Base-by-base conservation (phyloP, 2,113 vertebrate species). In the Herpetotheres cachinnans region DNA sequence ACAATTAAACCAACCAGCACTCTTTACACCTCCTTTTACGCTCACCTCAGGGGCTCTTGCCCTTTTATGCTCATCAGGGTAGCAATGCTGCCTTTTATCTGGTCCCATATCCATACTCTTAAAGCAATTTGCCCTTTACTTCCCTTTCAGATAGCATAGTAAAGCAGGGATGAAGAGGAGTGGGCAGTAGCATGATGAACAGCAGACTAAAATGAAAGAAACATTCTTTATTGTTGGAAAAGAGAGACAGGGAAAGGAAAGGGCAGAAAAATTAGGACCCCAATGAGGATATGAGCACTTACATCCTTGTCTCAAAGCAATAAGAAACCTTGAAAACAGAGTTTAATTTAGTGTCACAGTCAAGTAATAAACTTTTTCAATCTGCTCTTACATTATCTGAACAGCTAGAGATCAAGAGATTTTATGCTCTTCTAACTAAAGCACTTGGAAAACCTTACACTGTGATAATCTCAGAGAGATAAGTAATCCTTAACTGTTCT, bases 1-100 rank as follows among this genome's bases (percentile, higher is more conserved):
- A 89, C 55, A 88, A 85, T 93, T 66, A 66, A 36, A 74, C 61
- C 55, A 87, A 58, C 55, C 44, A 76, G 34, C 24, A 72, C 42
- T 72, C 88, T 92, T 71, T 79, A 82, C 3, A 80, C 63, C 44
- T 94, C 40, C 77, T 95, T 97, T 97, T 62, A 95, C 86, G 50
- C 40, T 82, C 88, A 72, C 90, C 70, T 96, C 73, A 76, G 87
- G 90, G 69, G 67, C 13, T 72, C 82, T 67, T 97, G 82, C 77
- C 70, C 82, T 95, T 95, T 94, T 71, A 58, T 62, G 11, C 50
- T 89, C 40, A 90, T 47, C 66, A 50, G 79, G 71, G 63, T 50
- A 74, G 29, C 14, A 72, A 25, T 76, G 21, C 18, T 92, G 59
- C 26, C 47, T 96, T 96, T 91, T 87, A 82, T 88, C 91, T 88